A percentile compares a stretch with the other conserved stretches of the same genome.
Evolutionary conservation across 1,140 invertebrate genomes (phyloP).

Genomic region (Lasaia peninsularis): DNA sequence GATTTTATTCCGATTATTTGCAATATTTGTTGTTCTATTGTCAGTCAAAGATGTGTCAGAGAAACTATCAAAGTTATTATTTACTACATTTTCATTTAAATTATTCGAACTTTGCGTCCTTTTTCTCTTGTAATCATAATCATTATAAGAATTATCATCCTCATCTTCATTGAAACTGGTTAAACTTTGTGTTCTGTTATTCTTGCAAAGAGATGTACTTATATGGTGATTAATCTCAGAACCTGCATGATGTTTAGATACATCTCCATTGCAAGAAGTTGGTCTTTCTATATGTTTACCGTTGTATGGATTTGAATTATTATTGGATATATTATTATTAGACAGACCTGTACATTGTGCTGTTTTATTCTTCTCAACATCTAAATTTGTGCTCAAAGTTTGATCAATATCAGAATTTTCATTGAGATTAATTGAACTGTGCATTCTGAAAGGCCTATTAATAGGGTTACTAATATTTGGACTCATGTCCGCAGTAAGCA

Average conservation of each 20-base stretch:
- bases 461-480: not conserved
- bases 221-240: no score
- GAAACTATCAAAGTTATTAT: not conserved
- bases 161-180: no score
- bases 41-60: not conserved
- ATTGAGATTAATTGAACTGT: not conserved
- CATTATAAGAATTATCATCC: not conserved
- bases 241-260: no score
- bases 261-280: no score
- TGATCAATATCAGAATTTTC: not conserved
- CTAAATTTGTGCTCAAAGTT: no score
- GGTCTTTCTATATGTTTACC: no score
- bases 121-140: not conserved
- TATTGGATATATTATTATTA: no score
- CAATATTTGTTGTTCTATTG: not conserved
- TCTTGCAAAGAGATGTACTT: no score
- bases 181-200: no score
- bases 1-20: not conserved
- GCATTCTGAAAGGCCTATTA: not conserved
- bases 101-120: not conserved
- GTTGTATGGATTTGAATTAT: no score
- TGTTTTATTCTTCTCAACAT: no score
- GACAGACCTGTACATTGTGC: no score
- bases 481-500: not conserved
- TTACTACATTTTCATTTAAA: not conserved